A percentile compares a stretch with the other conserved stretches of the same genome.
phyloP scores from a whole-genome alignment of 2,888 invertebrate species.

The Petrolisthes cinctipes region DNA sequence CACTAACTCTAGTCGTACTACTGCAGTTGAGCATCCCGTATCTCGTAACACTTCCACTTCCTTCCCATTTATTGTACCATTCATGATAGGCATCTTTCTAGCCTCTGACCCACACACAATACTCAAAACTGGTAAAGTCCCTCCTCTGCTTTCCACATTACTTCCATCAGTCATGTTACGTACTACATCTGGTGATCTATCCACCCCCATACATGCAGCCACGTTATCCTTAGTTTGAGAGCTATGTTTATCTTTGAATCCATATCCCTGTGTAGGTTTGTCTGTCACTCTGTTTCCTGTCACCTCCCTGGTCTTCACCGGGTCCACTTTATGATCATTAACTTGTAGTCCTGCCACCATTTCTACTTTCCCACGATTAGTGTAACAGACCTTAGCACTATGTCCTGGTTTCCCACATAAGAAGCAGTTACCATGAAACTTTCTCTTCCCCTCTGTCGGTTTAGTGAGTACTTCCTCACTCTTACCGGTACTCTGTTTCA shows the following conservation, averaged over 20 bases:
- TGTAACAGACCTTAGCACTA: not conserved
- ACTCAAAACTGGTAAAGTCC: not conserved
- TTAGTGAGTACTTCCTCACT: too few species aligned
- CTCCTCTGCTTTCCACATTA: not conserved
- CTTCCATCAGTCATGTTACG: not conserved
- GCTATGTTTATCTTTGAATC: not conserved
- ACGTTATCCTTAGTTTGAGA: not conserved
- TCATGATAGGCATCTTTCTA: not conserved
- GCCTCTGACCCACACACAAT: not conserved
- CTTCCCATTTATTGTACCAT: not conserved
- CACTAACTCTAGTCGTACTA: not conserved
- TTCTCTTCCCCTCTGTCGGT: not conserved
- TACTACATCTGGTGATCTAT: not conserved
- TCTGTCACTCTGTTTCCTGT: not conserved
- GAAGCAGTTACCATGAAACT: not conserved
- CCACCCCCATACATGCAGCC: not conserved
- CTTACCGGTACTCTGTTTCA: too few species aligned
- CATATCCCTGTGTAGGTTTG: not conserved
- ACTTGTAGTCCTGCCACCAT: not conserved
- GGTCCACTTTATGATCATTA: not conserved
- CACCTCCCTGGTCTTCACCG: not conserved
- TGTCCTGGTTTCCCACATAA: constrained; percentile 7
- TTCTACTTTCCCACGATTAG: not conserved
- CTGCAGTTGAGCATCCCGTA: not conserved
- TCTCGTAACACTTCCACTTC: not conserved